These are phyloP conservation scores for Oncorhynchus mykiss DNA, from an alignment of 2,113 vertebrate genomes.

Conservation along the genomic window DNA sequence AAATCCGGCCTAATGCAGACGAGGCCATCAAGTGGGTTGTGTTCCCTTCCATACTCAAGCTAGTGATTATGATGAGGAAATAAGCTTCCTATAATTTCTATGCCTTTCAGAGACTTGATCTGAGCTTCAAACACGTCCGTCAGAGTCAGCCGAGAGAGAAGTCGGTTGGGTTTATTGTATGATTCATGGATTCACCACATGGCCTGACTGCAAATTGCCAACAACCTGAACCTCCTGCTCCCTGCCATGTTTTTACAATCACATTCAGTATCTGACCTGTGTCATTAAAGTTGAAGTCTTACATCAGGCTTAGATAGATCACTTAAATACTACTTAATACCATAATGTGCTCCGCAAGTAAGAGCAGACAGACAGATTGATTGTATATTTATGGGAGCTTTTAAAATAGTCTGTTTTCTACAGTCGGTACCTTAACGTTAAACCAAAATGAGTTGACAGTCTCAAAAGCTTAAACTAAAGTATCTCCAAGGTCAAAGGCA, in stretches of 20 bases:
- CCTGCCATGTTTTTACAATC: conserved; percentile 52
- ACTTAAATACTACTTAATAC: conserved; percentile 51
- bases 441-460: conserved; percentile 6
- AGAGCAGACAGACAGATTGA: background rate
- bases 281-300: conserved; percentile 56
- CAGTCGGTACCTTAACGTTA: background rate
- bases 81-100: conserved; percentile 6
- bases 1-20: conserved; percentile 20
- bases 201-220: conserved; percentile 38
- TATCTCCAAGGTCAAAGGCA: conserved; percentile 40
- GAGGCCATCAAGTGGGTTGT: background rate
- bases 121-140: background rate
- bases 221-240: conserved; percentile 53
- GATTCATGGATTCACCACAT: conserved; percentile 51
- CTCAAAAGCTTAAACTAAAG: conserved; percentile 55
- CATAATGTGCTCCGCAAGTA: conserved; percentile 57
- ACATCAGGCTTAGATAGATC: too few species aligned
- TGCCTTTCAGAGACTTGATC: background rate
- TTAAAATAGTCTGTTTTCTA: too few species aligned
- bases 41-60: conserved; percentile 1
- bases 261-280: conserved; percentile 60
- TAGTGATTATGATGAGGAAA: conserved; percentile 2
- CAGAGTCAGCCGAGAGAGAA: conserved; percentile 2
- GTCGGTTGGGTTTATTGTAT: conserved; percentile 22
- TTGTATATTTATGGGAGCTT: background rate